Conservation (phyloP, 2,888 invertebrate species). For the Odontothrips loti region DNA sequence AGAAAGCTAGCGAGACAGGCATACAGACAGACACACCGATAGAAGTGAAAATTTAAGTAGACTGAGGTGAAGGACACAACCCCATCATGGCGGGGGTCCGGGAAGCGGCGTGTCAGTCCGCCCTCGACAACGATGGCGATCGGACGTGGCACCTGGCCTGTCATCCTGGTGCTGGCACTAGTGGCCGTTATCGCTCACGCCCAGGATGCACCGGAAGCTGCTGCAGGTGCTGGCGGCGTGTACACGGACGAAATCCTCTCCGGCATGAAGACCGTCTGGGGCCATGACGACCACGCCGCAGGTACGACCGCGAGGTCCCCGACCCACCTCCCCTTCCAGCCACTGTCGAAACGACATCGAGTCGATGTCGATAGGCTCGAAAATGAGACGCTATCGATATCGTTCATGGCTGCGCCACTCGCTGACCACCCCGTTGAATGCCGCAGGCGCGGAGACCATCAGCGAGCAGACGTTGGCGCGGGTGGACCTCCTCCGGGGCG, state of each 20-base stretch:
- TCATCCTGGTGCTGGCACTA: background rate
- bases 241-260: background rate
- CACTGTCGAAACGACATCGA: too few relatives aligned
- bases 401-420: background rate
- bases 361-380: too few relatives aligned
- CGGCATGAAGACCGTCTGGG: background rate
- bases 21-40: too few relatives aligned
- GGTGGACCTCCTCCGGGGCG: background rate
- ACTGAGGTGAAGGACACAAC: too few relatives aligned
- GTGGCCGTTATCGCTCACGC: background rate
- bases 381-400: too few relatives aligned
- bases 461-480: background rate
- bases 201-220: background rate
- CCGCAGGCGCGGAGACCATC: background rate
- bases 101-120: too few relatives aligned
- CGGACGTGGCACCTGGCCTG: background rate
- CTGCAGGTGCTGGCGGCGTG: background rate
- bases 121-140: background rate
- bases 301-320: background rate
- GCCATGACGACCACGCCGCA: background rate
- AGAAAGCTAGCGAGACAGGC: too few relatives aligned
- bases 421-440: background rate
- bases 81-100: too few relatives aligned
- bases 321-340: background rate
- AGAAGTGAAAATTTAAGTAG: too few relatives aligned